Evolutionary conservation across 1,140 invertebrate species (phyloP), one percentile per base, ranked within the genome.

Genomic region (Eueides isabella): DNA sequence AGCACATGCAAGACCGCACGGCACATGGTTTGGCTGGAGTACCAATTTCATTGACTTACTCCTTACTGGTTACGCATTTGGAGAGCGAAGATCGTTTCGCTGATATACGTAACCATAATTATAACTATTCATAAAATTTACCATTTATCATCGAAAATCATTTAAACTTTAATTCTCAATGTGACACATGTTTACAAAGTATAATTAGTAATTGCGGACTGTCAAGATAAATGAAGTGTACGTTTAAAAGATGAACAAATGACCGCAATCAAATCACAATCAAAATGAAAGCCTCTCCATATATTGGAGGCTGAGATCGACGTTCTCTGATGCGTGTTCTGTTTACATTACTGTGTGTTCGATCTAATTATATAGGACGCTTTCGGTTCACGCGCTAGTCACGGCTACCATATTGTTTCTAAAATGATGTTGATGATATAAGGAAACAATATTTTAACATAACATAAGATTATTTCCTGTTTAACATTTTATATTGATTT

Each of bases 251-350:
- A 84, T 78, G 84, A 85, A 83, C 78, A 88, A 91, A 89, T 85
- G 78, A 81, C 83, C 79, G 84, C 84, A 88, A 87, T 90, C 85
- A 90, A 87, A 89, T 82, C 77, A 88, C 84, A 86, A 91, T 89
- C 85, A 89, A 71, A 81, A 85, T 85, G 86, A 92, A 92, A 90
- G 87, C 84, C 80, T 81, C 23, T 55, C 5, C n/a, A 19, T 44
- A 82, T 76, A 79, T 80, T 73, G 61, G 75, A 71, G 69, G 65
- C 33, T 63, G 64, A 65, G 71, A 67, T 67, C 68, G 71, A 44
- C 67, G 38, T 61, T 68, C 77, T 31, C 72, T 68, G 38, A 41
- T 78, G 77, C 72, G 70, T 80, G 74, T 74, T 76, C 79, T 86
- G 79, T 87, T 85, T 85, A 79, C 69, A 68, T 83, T 82, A 82